Evolutionary conservation across 2,797 vertebrate genomes (phyloP).

Genomic region (Rhinoraja longicauda): DNA sequence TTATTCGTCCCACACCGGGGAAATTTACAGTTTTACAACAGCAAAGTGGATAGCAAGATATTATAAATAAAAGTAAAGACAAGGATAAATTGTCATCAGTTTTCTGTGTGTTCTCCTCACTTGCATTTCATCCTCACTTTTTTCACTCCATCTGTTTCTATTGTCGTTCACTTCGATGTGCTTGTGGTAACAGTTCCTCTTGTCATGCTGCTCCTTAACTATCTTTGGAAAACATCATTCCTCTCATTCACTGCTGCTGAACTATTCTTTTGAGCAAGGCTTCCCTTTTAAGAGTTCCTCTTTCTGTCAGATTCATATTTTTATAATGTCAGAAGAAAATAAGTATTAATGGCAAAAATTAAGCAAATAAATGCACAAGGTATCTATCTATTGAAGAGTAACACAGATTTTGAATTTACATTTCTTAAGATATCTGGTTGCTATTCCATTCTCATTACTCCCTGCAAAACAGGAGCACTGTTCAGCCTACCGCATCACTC

Average conservation of each 20-base stretch:
- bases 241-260: not conserved
- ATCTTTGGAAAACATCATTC: not conserved
- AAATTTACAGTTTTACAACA: too few relatives aligned
- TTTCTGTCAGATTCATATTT: not conserved
- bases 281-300: not conserved
- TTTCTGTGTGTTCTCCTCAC: too few relatives aligned
- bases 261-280: not conserved
- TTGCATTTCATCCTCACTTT: not conserved
- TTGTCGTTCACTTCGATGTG: not conserved
- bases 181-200: not conserved
- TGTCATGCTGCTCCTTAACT: not conserved
- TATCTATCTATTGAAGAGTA: constrained; percentile 33
- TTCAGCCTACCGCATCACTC: too few relatives aligned
- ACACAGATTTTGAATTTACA: constrained; percentile 35
- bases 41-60: too few relatives aligned
- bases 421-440: constrained; percentile 30
- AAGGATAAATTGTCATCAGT: too few relatives aligned
- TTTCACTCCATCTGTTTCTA: constrained; percentile 18
- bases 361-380: constrained; percentile 10
- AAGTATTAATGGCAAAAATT: constrained; percentile 41
- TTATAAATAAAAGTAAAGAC: too few relatives aligned
- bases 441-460: constrained; percentile 10
- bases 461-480: too few relatives aligned
- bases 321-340: not conserved
- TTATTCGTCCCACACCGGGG: too few relatives aligned